Conservation (phyloP, 2,888 invertebrate species). For the Euzophera pinguis region DNA sequence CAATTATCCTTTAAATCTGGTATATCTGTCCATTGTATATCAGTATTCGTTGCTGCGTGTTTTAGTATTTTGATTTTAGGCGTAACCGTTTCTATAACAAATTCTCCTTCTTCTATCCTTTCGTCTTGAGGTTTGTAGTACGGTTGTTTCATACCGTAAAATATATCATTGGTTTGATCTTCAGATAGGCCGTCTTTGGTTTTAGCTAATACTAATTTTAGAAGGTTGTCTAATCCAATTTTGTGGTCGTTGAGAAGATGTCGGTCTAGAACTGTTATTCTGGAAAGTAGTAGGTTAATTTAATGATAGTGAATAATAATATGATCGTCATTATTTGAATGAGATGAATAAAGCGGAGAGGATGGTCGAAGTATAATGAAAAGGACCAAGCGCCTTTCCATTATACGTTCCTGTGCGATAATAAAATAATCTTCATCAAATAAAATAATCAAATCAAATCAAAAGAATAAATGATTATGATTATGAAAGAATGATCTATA, state of each 20-base stretch:
- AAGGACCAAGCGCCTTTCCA: no score
- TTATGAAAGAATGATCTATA: no score
- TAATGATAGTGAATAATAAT: not conserved
- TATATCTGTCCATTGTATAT: conserved; percentile 45
- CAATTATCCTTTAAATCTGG: conserved; percentile 46
- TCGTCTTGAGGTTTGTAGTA: conserved; percentile 53
- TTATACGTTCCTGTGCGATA: no score
- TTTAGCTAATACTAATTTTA: conserved; percentile 65
- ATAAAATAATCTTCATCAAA: no score
- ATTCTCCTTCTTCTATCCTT: conserved; percentile 56
- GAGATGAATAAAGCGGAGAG: no score
- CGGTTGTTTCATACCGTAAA: conserved; percentile 42
- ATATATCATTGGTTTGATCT: conserved; percentile 20
- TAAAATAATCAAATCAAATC: no score
- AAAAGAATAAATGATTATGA: no score
- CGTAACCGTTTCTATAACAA: conserved; percentile 54
- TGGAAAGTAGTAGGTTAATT: conserved; percentile 28
- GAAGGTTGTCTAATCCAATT: conserved; percentile 57
- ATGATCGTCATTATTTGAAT: no score
- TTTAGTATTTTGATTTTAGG: conserved; percentile 63
- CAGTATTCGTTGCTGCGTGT: conserved; percentile 55
- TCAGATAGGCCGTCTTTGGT: conserved; percentile 58
- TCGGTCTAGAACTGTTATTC: conserved; percentile 66
- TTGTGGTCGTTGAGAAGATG: conserved; percentile 66
- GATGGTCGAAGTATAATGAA: no score